These are phyloP conservation scores for Orthonevra nobilis DNA, from an alignment of 2,888 invertebrate species.

Conservation along the genomic window DNA sequence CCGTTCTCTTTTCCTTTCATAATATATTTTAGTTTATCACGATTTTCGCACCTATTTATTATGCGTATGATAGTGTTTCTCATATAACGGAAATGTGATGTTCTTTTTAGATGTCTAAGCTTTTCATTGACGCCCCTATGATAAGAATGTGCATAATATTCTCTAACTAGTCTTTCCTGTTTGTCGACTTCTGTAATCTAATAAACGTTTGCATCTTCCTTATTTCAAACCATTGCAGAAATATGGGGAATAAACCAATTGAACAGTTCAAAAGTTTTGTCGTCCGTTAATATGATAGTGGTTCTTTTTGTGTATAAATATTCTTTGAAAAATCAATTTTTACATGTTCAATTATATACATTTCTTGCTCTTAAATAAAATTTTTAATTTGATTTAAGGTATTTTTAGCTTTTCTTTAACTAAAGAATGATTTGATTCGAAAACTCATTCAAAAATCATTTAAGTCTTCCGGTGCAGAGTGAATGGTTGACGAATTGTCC, in stretches of 20 bases:
- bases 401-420: too few relatives aligned
- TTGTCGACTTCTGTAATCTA: constrained; percentile 6
- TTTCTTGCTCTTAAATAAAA: not conserved
- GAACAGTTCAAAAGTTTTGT: constrained; percentile 29
- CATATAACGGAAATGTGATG: constrained; percentile 42
- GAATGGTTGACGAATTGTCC: not conserved
- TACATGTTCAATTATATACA: not conserved
- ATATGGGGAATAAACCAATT: constrained; percentile 15
- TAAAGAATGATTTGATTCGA: too few relatives aligned
- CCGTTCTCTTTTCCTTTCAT: constrained; percentile 40
- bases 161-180: constrained; percentile 17
- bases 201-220: constrained; percentile 11
- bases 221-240: constrained; percentile 18
- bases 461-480: constrained; percentile 12
- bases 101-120: constrained; percentile 23
- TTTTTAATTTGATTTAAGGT: not conserved
- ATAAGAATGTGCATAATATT: constrained; percentile 22
- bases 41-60: constrained; percentile 48
- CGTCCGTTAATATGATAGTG: constrained; percentile 8
- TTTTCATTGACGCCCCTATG: constrained; percentile 36
- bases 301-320: constrained; percentile 14
- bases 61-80: constrained; percentile 16
- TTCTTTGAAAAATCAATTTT: not conserved
- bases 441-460: too few relatives aligned
- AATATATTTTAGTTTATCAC: constrained; percentile 53